phyloP scores from a whole-genome alignment of 2,888 invertebrate genomes.

The Drosophila tanythrix region DNA sequence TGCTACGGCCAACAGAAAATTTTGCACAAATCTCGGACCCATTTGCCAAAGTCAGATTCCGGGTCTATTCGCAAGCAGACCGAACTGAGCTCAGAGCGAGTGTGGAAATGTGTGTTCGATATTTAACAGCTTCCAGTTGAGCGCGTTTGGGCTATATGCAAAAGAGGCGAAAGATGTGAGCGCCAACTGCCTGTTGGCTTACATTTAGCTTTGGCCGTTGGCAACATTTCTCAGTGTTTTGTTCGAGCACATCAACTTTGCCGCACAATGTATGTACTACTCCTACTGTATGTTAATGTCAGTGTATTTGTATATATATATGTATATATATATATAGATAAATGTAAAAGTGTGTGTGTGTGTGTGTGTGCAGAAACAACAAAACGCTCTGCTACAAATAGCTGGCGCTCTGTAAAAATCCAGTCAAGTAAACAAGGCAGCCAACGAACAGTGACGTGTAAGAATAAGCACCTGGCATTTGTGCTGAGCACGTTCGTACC shows the following conservation, averaged over 20 bases:
- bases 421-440: conserved; percentile 64
- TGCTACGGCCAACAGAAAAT: conserved; percentile 50
- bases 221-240: conserved; percentile 65
- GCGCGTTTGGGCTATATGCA: conserved; percentile 47
- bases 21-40: conserved; percentile 71
- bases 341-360: conserved; percentile 25
- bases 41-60: conserved; percentile 60
- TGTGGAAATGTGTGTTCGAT: conserved; percentile 66
- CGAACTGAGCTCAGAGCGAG: conserved; percentile 11
- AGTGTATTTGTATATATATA: conserved; percentile 6
- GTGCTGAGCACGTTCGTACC: conserved; percentile 81
- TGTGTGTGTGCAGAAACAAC: conserved; percentile 41
- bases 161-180: conserved; percentile 57
- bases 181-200: conserved; percentile 62
- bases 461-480: conserved; percentile 77
- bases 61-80: conserved; percentile 30
- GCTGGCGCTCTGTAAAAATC: conserved; percentile 65
- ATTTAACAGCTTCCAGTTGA: conserved; percentile 76
- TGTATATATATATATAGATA: conserved; percentile 2
- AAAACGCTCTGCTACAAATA: conserved; percentile 61
- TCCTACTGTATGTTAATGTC: not conserved
- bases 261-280: conserved; percentile 13
- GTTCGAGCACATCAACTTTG: conserved; percentile 54
- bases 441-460: conserved; percentile 34
- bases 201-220: conserved; percentile 62